Evolutionary conservation across 2,113 vertebrate species (phyloP), one percentile per base, ranked within the genome.

Genomic region (Myrmecobius fasciatus): DNA sequence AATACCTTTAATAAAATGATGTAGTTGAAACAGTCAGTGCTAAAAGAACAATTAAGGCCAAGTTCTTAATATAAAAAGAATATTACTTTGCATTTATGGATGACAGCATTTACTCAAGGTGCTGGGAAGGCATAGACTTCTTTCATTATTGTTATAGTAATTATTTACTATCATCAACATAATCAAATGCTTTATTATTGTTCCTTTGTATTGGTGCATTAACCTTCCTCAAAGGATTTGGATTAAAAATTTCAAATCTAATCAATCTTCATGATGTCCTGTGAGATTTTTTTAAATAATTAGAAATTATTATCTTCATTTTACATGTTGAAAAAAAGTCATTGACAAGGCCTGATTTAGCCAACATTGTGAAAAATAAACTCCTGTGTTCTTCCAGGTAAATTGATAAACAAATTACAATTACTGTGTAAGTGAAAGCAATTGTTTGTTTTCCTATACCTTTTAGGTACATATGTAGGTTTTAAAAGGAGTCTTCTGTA

Each of bases 21-120:
- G 36, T 89, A 83, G 91, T 90, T 97, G 97, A 97, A 95, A 90
- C 92, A 95, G 92, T 96, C 92, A 96, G 92, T 95, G 95, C 94
- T 51, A 95, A 94, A 95, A 96, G 67, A 91, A 96, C 96, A 97
- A 96, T 95, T 93, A 92, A 94, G 43, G 94, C 93, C 60, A 92
- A 96, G 75, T n/a, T 93, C 96, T 51, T 94, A 88, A 88, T 96
- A 96, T 93, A 75, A 83, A 46, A 52, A 91, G n/a, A 96, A 94
- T 54, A 51, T 28, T 75, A 56, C 8, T 47, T n/a, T 92, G 5
- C 91, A 93, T 96, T 96, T 96, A 97, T 90, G 94, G 46, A 95
- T 95, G 95, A 60, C 1, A 17, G 83, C 20, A 83, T 95, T 95
- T 75, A 43, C 67, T 20, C n/a, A 83, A 43, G 67, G 67, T 83